Percentiles rank a stretch among this genome's conserved stretches.
Conservation (phyloP, 2,888 invertebrate species). For the Erebia aethiops region DNA sequence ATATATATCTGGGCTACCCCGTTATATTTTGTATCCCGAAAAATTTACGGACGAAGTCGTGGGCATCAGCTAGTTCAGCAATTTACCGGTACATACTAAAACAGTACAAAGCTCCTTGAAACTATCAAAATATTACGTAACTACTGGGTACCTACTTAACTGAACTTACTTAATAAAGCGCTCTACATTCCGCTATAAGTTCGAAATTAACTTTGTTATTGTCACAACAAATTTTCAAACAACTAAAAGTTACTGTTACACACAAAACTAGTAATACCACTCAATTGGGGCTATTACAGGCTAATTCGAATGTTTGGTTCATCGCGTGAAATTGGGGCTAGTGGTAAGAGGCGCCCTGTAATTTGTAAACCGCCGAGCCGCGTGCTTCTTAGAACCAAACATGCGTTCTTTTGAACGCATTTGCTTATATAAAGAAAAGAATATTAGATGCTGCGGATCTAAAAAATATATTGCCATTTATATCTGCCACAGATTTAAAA, state of each 20-base stretch:
- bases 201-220: conserved; percentile 14
- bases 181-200: background rate
- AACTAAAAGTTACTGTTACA: conserved; percentile 25
- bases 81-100: no score
- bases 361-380: conserved; percentile 62
- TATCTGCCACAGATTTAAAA: conserved; percentile 25
- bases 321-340: conserved; percentile 67
- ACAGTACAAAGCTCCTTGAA: no score
- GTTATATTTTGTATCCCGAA: no score
- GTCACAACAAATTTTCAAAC: conserved; percentile 23
- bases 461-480: no score
- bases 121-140: no score
- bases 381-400: conserved; percentile 62
- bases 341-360: conserved; percentile 67
- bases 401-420: conserved; percentile 46
- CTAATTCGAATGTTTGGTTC: conserved; percentile 75
- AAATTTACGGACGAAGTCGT: no score
- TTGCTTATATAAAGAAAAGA: conserved; percentile 49
- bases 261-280: conserved; percentile 38
- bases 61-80: no score
- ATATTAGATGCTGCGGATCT: conserved; percentile 11
- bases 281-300: conserved; percentile 62
- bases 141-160: no score
- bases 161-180: no score
- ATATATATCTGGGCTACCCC: no score